Evolutionary conservation across 2,888 invertebrate genomes (phyloP), one percentile per base, ranked within the genome.

Genomic region (Chydorus sphaericus): DNA sequence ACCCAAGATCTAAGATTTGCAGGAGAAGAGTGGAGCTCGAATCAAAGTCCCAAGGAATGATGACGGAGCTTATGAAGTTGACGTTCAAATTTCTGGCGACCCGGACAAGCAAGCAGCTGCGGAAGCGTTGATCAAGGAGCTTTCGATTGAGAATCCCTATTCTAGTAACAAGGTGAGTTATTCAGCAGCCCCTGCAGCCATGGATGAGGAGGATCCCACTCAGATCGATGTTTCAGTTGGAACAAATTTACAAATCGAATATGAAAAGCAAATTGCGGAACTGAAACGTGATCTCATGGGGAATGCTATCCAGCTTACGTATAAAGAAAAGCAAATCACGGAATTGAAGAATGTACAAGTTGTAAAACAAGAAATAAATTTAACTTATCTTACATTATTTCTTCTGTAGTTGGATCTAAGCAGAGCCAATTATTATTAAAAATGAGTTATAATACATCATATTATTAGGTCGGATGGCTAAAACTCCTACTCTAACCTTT

Each of bases 1-100:
- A 1, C 75, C 78, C 1, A 89, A 86, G 71, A 91, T 94, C 60
- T 79, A 78, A 61, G 86, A 90, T 60, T 71, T 94, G 0, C 77
- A 87, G 67, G 77, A 73, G 58, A 77, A 81, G 65, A 82, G 82
- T 55, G 79, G 81, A 5, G 80, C 88, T 0, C 78, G 77, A 65
- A 80, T 93, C n/a, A 78, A 80, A 65, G 78, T 83, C 6, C 23
- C 33, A 14, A 48, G 31, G 20, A 49, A 55, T 26, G 59, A 62
- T 28, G 65, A 65, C 59, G 57, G 56, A 68, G 68, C 62, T 66
- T 26, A 36, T 26, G 53, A 53, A 62, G 63, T 65, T 54, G 60
- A 55, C 20, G 68, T 81, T 4, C 73, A 71, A n/a, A 61, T 81
- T 36, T 65, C 62, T 39, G 80, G 81, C 2, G 66, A 72, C 1